These are phyloP conservation scores for Ochropleura leucogaster DNA, from an alignment of 2,888 invertebrate species.

Conservation along the genomic window DNA sequence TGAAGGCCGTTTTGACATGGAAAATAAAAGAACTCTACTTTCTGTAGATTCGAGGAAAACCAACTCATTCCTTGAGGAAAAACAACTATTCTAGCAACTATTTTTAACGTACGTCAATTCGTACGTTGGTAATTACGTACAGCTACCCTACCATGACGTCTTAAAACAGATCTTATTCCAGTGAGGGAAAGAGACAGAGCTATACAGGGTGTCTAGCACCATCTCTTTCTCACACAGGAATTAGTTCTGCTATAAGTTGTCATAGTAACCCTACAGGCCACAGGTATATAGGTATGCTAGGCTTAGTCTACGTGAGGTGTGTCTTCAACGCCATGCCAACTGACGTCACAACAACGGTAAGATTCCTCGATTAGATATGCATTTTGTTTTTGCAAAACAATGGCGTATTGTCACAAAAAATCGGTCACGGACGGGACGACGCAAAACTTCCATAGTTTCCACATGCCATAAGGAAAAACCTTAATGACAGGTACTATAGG, in stretches of 20 bases:
- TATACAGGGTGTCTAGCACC: too few relatives aligned
- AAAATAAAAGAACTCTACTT: neutral
- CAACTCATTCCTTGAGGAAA: too few relatives aligned
- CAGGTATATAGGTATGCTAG: neutral
- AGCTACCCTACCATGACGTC: too few relatives aligned
- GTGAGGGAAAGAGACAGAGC: too few relatives aligned
- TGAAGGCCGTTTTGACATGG: neutral
- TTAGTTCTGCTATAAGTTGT: too few relatives aligned
- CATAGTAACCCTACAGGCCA: too few relatives aligned
- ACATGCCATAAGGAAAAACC: slow-evolving; percentile 42
- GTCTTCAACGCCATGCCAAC: neutral
- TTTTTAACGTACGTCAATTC: neutral
- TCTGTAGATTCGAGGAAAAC: too few relatives aligned
- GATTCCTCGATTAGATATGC: slow-evolving; percentile 57
- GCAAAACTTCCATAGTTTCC: slow-evolving; percentile 33
- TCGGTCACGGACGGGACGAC: slow-evolving; percentile 11
- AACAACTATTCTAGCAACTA: neutral
- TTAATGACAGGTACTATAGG: neutral
- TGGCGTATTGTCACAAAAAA: slow-evolving; percentile 46
- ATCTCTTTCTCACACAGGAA: too few relatives aligned
- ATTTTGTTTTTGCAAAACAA: slow-evolving; percentile 54
- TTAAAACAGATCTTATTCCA: too few relatives aligned
- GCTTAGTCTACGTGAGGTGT: neutral
- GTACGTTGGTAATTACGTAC: too few relatives aligned
- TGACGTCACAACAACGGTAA: slow-evolving; percentile 38